Evolutionary conservation across 1,140 invertebrate genomes (phyloP).

Genomic region (Brachionus manjavacas): DNA sequence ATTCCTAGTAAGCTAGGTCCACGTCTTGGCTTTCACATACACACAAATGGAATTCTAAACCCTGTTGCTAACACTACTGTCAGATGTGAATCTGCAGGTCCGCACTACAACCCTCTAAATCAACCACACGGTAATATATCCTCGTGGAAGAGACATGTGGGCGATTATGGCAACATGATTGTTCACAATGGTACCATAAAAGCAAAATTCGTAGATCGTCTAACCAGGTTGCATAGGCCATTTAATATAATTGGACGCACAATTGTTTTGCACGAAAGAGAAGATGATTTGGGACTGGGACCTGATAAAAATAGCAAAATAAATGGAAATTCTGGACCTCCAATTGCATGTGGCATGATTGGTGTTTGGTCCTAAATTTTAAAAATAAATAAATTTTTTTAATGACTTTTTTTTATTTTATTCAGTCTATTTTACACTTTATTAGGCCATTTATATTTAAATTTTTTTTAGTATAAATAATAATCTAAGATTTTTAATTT

Average conservation of each 20-base stretch:
- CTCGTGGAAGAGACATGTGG: slow-evolving; percentile 68
- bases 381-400: slow-evolving; percentile 7
- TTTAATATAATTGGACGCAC: slow-evolving; percentile 60
- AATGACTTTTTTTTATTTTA: background rate
- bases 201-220: slow-evolving; percentile 63
- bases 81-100: slow-evolving; percentile 43
- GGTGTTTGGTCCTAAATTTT: slow-evolving; percentile 58
- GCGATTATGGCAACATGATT: slow-evolving; percentile 79
- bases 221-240: slow-evolving; percentile 69
- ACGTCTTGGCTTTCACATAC: slow-evolving; percentile 14
- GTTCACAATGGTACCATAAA: slow-evolving; percentile 57
- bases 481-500: background rate
- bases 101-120: slow-evolving; percentile 5
- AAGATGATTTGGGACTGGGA: slow-evolving; percentile 79
- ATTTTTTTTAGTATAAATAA: background rate
- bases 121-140: slow-evolving; percentile 47
- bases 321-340: slow-evolving; percentile 92
- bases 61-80: background rate
- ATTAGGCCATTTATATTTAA: background rate
- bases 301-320: slow-evolving; percentile 86
- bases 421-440: background rate
- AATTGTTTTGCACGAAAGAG: slow-evolving; percentile 73
- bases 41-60: slow-evolving; percentile 5
- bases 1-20: background rate
- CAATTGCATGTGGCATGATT: slow-evolving; percentile 92